Evolutionary conservation across 2,888 invertebrate genomes (phyloP), one percentile per base, ranked within the genome.

Genomic region (Chrysolina oricalcia): DNA sequence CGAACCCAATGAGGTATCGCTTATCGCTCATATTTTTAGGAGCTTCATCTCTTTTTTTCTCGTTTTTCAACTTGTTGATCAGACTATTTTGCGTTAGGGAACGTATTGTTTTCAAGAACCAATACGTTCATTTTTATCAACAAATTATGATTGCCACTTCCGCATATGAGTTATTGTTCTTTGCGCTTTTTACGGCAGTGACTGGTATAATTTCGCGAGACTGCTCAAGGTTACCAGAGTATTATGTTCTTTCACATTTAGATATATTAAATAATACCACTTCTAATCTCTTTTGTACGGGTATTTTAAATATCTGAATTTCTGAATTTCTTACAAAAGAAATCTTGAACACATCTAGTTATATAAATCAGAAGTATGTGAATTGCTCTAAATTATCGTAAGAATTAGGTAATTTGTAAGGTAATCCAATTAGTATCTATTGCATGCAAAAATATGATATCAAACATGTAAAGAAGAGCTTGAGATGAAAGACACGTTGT

Each of bases 161-260:
- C 53, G 46, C 21, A 13, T 53, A 48, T 23, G 46, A 21, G 21
- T 2, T 19, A 40, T 3, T 41, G 50, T 56, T 67, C 27, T 2
- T 13, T 11, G 23, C 27, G 19, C 67, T 68, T 53, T 68, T 68
- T 35, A 68, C 21, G 40, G 40, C 53, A 21, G 68, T 53, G 53
- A 68, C 50, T 68, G 46, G 53, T 19, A 48, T 68, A 68, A 53
- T 68, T 53, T 68, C 13, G 41, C 40, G 56, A 68, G 68, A 53
- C 21, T 68, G 53, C 35, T 43, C 68, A 68, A 68, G 68, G 68
- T 68, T 68, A 68, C 15, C 41, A 41, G 40, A 56, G 53, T 53
- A 21, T 41, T 68, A 68, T 50, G 50, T 68, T 68, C 53, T 68
- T 68, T 68, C 68, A 68, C 40, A 53, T 68, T 66, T 17, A 27